phyloP scores from a whole-genome alignment of 2,888 invertebrate genomes.

The Plusia festucae region DNA sequence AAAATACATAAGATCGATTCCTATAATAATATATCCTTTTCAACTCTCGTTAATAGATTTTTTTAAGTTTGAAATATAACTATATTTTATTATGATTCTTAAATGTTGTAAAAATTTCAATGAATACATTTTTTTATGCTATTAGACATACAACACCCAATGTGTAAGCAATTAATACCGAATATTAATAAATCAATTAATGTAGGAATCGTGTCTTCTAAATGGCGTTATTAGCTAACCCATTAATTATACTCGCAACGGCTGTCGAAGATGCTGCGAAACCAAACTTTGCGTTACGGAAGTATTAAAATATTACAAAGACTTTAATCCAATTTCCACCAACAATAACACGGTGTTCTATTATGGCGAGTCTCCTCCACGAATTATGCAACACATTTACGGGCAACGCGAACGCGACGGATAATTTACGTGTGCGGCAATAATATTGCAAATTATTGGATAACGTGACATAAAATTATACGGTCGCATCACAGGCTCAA shows the following conservation, averaged over 20 bases:
- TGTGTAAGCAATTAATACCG: constrained; percentile 34
- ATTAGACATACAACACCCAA: constrained; percentile 10
- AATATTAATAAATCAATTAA: no score
- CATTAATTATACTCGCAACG: constrained; percentile 83
- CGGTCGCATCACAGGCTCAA: constrained; percentile 65
- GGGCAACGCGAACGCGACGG: constrained; percentile 36
- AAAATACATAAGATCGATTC: no score
- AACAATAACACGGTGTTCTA: constrained; percentile 47
- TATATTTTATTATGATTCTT: no score
- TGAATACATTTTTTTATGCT: background rate
- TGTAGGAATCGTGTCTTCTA: constrained; percentile 59
- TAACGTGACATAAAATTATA: constrained; percentile 68
- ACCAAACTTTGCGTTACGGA: constrained; percentile 69
- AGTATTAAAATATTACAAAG: constrained; percentile 66
- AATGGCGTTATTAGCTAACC: constrained; percentile 67
- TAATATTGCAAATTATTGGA: constrained; percentile 67
- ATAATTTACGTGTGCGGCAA: constrained; percentile 61
- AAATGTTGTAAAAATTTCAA: no score
- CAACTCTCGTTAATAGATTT: no score
- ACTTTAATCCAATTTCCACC: constrained; percentile 55
- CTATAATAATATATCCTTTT: no score
- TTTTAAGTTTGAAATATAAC: no score
- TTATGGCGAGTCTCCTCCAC: constrained; percentile 39
- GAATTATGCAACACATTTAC: constrained; percentile 47
- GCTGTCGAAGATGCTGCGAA: constrained; percentile 82